A percentile compares a stretch with the other conserved stretches of the same genome.
These are phyloP conservation scores for Sussaba pulchella DNA, from an alignment of 2,888 invertebrate genomes.

Conservation along the genomic window DNA sequence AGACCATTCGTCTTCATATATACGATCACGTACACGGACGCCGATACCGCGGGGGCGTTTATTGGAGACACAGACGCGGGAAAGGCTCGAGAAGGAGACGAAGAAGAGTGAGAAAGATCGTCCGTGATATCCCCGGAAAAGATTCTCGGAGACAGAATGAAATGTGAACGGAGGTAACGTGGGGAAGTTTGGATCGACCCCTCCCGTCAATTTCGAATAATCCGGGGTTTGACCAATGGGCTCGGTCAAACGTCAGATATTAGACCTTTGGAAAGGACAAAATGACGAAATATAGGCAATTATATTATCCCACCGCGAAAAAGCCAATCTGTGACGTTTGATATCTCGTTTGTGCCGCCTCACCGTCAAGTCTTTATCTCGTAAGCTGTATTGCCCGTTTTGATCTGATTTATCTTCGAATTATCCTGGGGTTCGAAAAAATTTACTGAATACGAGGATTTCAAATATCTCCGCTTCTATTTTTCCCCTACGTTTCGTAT, in stretches of 20 bases:
- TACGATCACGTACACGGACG: neutral
- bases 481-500: too few species aligned
- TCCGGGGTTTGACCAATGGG: constrained; percentile 41
- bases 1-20: constrained; percentile 57
- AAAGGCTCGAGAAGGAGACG: too few species aligned
- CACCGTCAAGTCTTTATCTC: neutral
- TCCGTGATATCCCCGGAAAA: neutral
- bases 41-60: neutral
- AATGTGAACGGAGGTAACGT: constrained; percentile 17
- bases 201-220: constrained; percentile 50
- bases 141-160: constrained; percentile 35
- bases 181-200: constrained; percentile 47
- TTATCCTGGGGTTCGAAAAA: too few species aligned
- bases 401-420: constrained; percentile 27
- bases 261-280: constrained; percentile 12
- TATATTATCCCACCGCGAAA: constrained; percentile 30
- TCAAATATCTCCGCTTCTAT: too few species aligned
- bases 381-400: constrained; percentile 21
- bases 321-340: neutral
- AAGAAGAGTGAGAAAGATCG: neutral
- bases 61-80: too few species aligned
- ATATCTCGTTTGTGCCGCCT: neutral
- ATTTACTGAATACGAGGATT: too few species aligned
- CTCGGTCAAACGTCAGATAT: constrained; percentile 19
- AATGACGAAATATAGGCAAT: constrained; percentile 25